Evolutionary conservation across 2,888 invertebrate genomes (phyloP), one percentile per base, ranked within the genome.

Genomic region (Zaprionus bogoriensis): DNA sequence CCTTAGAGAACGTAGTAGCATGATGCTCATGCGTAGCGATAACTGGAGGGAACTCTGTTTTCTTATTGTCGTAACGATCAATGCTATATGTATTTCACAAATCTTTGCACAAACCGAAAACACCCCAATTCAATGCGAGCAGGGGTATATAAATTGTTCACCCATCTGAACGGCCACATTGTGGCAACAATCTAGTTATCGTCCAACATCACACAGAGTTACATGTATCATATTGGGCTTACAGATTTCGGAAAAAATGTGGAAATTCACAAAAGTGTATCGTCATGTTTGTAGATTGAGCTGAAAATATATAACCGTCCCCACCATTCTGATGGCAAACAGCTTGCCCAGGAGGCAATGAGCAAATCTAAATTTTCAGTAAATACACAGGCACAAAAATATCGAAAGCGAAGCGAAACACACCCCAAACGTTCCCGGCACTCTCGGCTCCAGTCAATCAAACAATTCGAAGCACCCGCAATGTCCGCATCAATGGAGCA

Each of bases 401-500:
- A 6, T 3, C 9, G 14, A 22, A 5, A 0, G n/a, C 3, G 27
- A 10, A 4, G 22, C 36, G 32, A 2, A 51, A 38, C 7, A 25
- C n/a, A 36, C 27, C 46, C n/a, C 19, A 19, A 20, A 38, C 9
- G 9, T 1, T 10, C 7, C 19, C 6, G 38, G n/a, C n/a, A n/a
- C 17, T 2, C 9, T 4, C 17, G 38, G 9, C 19, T 59, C 28
- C 28, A 41, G 38, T 23, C 12, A 23, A 50, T 19, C 6, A 9
- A 17, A 4, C 20, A 25, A 27, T 20, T 12, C 2, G 36, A 5
- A 44, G n/a, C 30, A 4, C 6, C 1, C 30, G 32, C 1, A 3
- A 48, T 52, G 47, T 36, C 74, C 6, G 19, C 38, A 1, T 46
- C 23, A 32, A 28, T 59, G 22, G 48, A 64, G 1, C 30, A 67